A percentile compares a stretch with the other conserved stretches of the same genome.
Conservation (phyloP, 1,140 invertebrate genomes). For the Temnothorax nylanderi region DNA sequence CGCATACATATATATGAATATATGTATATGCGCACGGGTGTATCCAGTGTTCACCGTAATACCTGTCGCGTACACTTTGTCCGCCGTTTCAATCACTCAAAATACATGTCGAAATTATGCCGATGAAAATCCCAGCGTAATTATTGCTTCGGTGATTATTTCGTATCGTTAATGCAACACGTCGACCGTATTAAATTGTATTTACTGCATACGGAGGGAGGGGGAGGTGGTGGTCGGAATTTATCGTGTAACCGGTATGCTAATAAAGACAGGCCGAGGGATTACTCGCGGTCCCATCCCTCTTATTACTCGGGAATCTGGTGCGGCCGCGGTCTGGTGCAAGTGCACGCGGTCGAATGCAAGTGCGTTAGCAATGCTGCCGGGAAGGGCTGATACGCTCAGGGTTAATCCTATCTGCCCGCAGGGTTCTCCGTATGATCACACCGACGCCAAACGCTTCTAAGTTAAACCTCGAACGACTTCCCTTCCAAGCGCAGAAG, state of each 20-base stretch:
- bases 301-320: conserved; percentile 47
- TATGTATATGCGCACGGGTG: no score
- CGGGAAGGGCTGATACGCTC: conserved; percentile 23
- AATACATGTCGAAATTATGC: conserved; percentile 37
- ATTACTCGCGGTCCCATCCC: conserved; percentile 26
- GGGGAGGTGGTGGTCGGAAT: not conserved
- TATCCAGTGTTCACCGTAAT: not conserved
- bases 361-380: conserved; percentile 37
- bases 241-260: conserved; percentile 35
- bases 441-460: not conserved
- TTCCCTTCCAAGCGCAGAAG: not conserved
- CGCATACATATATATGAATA: not conserved
- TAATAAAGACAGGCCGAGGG: conserved; percentile 45
- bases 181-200: conserved; percentile 43
- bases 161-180: conserved; percentile 43
- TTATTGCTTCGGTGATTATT: conserved; percentile 51
- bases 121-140: conserved; percentile 45
- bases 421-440: not conserved
- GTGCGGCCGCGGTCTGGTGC: conserved; percentile 32
- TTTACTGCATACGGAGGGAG: not conserved
- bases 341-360: conserved; percentile 42
- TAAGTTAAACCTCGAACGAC: not conserved
- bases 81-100: conserved; percentile 15
- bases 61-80: not conserved
- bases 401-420: conserved; percentile 29